Evolutionary conservation across 2,113 vertebrate species (phyloP), one percentile per base, ranked within the genome.

Genomic region (Rhinolophus sinicus): DNA sequence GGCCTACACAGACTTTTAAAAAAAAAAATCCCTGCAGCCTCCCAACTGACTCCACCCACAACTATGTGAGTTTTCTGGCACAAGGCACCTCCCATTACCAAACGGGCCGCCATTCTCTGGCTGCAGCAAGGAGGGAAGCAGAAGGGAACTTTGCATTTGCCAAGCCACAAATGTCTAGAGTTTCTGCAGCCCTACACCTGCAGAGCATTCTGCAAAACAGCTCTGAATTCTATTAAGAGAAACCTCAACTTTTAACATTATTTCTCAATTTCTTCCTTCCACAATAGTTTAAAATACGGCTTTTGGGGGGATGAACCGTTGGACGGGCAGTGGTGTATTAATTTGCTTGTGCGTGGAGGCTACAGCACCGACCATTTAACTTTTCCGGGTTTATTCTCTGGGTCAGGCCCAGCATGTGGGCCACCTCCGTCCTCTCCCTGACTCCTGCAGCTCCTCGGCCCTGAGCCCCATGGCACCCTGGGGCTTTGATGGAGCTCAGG

Each of bases 31-130:
- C 95, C 94, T 98, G 93, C 94, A 96, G 97, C 84, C 40, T 85
- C 77, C 1, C 73, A 83, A 24, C 62, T 52, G 82, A 86, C 94
- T 80, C 96, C 50, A 94, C 97, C 95, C 93, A 98, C 98, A 98
- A 90, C 85, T 97, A 95, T 98, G 98, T 86, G 97, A 95, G 95
- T 88, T 97, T 98, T 94, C 91, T 77, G 85, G 97, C 97, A 93
- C 96, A 94, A 85, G 64, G 67, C 88, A 92, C 88, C 93, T 78
- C 82, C 96, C 94, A 69, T 97, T 95, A 83, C 94, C 91, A 93
- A 93, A 38, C 0, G 35, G 44, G 76, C 93, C 95, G 52, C 93
- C 78, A 62, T 97, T 78, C 94, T 97, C 95, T 96, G 97, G 98
- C 97, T 94, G 30, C 75, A 18, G 73, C 69, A 30, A 87, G 94